phyloP scores from a whole-genome alignment of 2,797 vertebrate genomes.

The Fundulus diaphanus region DNA sequence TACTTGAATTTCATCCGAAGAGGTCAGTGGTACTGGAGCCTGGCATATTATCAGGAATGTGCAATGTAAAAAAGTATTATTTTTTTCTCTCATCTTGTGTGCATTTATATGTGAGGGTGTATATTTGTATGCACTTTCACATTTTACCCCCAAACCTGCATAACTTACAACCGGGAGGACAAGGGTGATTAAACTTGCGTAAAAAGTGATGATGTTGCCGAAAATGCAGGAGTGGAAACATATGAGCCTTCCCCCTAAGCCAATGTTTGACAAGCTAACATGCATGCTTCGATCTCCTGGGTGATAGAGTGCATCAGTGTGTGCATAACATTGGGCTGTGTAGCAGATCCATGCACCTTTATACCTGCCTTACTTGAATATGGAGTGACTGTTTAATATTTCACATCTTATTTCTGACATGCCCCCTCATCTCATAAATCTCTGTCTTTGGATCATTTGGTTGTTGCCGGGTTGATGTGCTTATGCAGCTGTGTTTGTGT shows the following conservation, averaged over 20 bases:
- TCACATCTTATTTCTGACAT: constrained; percentile 65
- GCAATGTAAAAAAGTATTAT: not conserved
- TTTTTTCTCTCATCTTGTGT: not conserved
- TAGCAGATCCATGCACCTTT: constrained; percentile 55
- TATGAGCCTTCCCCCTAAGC: constrained; percentile 54
- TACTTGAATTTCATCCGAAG: constrained; percentile 64
- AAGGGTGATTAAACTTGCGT: constrained; percentile 57
- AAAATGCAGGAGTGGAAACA: constrained; percentile 53
- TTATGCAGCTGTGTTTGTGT: constrained; percentile 16
- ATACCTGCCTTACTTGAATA: constrained; percentile 66
- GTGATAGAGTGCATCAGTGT: constrained; percentile 74
- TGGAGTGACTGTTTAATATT: constrained; percentile 76
- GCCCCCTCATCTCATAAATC: constrained; percentile 72
- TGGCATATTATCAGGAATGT: not conserved
- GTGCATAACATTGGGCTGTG: constrained; percentile 66
- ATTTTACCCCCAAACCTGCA: constrained; percentile 31
- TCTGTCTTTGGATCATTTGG: constrained; percentile 76
- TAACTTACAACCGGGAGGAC: constrained; percentile 24
- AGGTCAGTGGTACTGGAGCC: not conserved
- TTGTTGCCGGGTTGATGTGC: constrained; percentile 33
- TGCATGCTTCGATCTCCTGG: constrained; percentile 70
- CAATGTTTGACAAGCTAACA: constrained; percentile 72
- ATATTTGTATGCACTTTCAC: constrained; percentile 23
- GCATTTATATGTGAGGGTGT: constrained; percentile 4
- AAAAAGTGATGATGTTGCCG: constrained; percentile 68